phyloP scores from a whole-genome alignment of 2,797 vertebrate species.

The Artibeus jamaicensis region DNA sequence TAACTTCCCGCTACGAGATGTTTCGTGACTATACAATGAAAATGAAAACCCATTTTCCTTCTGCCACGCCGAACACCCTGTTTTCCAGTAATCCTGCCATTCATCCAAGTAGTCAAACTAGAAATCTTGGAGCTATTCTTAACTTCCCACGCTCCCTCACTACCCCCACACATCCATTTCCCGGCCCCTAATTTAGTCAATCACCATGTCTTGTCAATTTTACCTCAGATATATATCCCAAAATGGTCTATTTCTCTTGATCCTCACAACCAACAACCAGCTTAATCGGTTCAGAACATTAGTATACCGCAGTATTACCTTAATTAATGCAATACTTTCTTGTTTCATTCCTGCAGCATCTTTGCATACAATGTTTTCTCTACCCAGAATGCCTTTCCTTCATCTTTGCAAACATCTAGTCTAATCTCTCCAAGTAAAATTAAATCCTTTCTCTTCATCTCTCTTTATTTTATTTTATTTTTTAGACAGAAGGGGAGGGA shows the following conservation, averaged over 20 bases:
- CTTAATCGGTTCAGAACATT: neutral
- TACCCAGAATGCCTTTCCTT: neutral
- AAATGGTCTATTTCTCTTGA: neutral
- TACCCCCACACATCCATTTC: neutral
- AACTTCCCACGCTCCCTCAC: neutral
- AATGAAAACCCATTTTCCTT: neutral
- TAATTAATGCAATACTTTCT: neutral
- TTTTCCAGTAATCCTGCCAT: neutral
- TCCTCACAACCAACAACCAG: neutral
- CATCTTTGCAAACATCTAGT: slow-evolving; percentile 46
- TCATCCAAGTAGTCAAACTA: neutral
- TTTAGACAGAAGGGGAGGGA: no score
- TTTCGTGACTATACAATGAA: neutral
- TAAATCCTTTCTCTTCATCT: slow-evolving; percentile 49
- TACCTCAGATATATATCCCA: slow-evolving; percentile 15
- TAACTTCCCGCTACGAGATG: neutral
- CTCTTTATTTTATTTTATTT: no score
- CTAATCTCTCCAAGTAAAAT: slow-evolving; percentile 48
- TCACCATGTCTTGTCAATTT: neutral
- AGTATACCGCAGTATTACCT: neutral
- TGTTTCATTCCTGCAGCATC: neutral
- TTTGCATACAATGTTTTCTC: neutral
- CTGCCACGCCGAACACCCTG: neutral
- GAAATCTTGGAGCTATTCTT: neutral
- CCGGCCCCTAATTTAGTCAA: neutral